Base-by-base conservation (phyloP, 2,113 vertebrate genomes). In the Sander lucioperca region DNA sequence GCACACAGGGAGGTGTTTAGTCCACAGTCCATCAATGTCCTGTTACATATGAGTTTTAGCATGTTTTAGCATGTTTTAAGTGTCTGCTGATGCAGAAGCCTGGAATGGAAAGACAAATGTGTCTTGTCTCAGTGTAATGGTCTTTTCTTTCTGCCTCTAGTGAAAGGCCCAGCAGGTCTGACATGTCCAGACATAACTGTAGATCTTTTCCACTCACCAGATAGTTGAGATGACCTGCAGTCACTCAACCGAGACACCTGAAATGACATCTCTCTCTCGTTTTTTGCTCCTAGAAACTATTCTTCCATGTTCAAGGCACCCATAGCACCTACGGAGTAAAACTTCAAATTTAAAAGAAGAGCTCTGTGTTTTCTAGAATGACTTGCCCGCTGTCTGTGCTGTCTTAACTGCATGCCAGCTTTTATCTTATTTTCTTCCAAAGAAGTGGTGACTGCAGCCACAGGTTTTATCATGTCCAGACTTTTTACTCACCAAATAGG, bases 321-420 rank as follows among this genome's bases (percentile, higher is more conserved):
- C 36, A 64, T 74, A 30, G 25, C 50, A 63, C 56, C 45, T 72
- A 61, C 25, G 8, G 15, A 74, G 33, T 63, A 23, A 64, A 45
- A 74, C 76, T 75, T 79, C 10, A 80, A 79, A 67, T 78, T 19
- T 80, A 58, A 83, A 84, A 89, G 56, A 80, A 36, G 19, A 84
- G 33, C 62, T 70, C 21, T 0, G 9, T 53, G 27, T 74, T 88
- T 83, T 79, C 65, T 62, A 62, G 65, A 90, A 82, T 74, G 74
- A 84, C 77, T 82, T 57, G 25, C 56, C 65, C 14, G 62, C 72
- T 87, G 39, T 88, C 77, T 82, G 63, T 88, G 78, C 88, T 87
- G 91, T 91, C 93, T 91, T 88, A 89, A 90, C 85, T 77, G 72
- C 79, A 88, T 89, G 90, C 77, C 85, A 90, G 80, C 74, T 86